These are phyloP conservation scores for Troides aeacus DNA, from an alignment of 2,888 invertebrate genomes.

Conservation along the genomic window DNA sequence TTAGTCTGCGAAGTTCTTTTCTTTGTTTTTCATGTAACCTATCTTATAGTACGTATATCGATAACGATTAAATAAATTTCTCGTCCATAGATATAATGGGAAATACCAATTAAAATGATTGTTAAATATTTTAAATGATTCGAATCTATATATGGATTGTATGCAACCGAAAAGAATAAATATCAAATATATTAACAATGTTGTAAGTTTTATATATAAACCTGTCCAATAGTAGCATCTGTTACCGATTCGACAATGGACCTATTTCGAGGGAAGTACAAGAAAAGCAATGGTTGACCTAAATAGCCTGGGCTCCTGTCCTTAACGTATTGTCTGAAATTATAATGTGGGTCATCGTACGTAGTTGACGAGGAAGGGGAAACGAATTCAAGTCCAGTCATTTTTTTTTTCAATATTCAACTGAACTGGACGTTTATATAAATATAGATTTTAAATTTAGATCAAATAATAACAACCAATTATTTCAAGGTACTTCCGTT, in stretches of 20 bases:
- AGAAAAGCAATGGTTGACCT: conserved; percentile 42
- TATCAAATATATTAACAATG: neutral
- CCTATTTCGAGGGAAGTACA: conserved; percentile 40
- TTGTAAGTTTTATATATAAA: neutral
- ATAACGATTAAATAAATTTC: neutral
- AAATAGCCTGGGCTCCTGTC: conserved; percentile 37
- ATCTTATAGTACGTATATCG: conserved; percentile 23
- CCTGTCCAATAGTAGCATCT: conserved; percentile 2
- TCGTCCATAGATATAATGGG: no score
- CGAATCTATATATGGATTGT: neutral
- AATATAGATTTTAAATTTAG: neutral
- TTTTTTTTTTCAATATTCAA: no score
- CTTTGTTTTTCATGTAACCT: conserved; percentile 34
- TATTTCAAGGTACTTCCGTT: no score
- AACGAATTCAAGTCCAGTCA: neutral
- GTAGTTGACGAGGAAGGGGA: neutral
- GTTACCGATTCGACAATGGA: conserved; percentile 36
- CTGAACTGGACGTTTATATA: neutral
- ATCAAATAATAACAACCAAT: neutral
- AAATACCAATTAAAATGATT: no score
- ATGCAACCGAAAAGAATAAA: neutral
- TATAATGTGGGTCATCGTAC: conserved; percentile 8
- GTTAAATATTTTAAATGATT: no score
- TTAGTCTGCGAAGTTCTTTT: conserved; percentile 51
- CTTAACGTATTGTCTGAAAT: conserved; percentile 1